Conservation (phyloP, 2,113 vertebrate species). For the Corythoichthys haematopterus region DNA sequence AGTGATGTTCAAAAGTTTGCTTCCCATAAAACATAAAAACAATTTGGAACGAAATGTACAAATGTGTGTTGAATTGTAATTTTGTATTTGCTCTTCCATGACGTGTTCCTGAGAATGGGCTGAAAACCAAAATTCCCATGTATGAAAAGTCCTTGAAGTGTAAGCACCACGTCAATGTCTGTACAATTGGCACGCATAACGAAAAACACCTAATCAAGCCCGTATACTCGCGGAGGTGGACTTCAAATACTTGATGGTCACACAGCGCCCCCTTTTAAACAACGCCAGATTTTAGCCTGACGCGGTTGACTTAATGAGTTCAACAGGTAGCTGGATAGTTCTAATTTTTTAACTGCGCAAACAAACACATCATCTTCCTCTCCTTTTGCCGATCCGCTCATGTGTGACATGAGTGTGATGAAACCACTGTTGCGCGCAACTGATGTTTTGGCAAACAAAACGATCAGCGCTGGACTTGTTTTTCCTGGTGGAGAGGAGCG, state of each 20-base stretch:
- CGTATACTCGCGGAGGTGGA: constrained; percentile 20
- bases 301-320: constrained; percentile 29
- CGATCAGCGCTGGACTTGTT: constrained; percentile 64
- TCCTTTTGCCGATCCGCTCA: constrained; percentile 43
- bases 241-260: constrained; percentile 15
- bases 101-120: background rate
- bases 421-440: constrained; percentile 60
- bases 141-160: background rate
- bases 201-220: constrained; percentile 26
- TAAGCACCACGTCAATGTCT: constrained; percentile 5
- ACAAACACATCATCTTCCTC: constrained; percentile 15
- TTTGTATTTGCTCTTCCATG: background rate
- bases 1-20: background rate
- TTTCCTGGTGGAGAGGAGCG: constrained; percentile 55
- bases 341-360: constrained; percentile 27
- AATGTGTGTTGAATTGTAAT: background rate
- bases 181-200: constrained; percentile 20
- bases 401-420: constrained; percentile 68
- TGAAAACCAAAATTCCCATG: background rate
- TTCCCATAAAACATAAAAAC: background rate
- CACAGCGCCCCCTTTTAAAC: constrained; percentile 15
- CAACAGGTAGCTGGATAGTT: constrained; percentile 38
- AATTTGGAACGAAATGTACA: background rate
- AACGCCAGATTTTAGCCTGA: constrained; percentile 27
- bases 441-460: constrained; percentile 61